Conservation (phyloP, 2,888 invertebrate species). For the Erynnis tages region DNA sequence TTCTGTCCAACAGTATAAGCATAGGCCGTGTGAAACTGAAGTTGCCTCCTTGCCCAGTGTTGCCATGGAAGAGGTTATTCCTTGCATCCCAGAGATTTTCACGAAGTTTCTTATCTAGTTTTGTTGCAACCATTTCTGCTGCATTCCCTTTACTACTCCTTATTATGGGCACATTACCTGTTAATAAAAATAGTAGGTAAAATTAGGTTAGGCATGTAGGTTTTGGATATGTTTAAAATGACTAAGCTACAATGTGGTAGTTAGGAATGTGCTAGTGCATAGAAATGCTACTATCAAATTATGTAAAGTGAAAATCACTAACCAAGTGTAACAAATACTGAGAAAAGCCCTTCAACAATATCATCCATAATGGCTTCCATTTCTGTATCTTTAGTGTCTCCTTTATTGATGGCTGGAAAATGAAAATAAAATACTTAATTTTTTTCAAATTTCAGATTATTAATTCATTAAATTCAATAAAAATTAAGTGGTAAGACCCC, state of each 20-base stretch:
- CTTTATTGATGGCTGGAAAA: constrained; percentile 92
- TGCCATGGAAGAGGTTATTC: constrained; percentile 96
- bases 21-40: constrained; percentile 96
- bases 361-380: constrained; percentile 96
- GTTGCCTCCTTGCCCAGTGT: constrained; percentile 87
- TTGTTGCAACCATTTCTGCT: constrained; percentile 98
- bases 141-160: constrained; percentile 97
- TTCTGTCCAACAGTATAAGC: constrained; percentile 94
- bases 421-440: no score
- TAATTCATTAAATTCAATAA: no score
- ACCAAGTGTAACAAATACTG: constrained; percentile 98
- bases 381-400: constrained; percentile 96
- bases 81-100: constrained; percentile 98
- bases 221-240: no score
- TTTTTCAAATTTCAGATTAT: no score
- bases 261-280: no score
- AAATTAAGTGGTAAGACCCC: no score
- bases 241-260: background rate
- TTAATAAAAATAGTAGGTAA: background rate
- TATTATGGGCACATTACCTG: constrained; percentile 93
- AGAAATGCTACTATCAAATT: no score
- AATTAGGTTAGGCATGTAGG: background rate
- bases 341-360: constrained; percentile 98
- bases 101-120: constrained; percentile 97
- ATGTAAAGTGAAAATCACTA: no score